A percentile compares a stretch with the other conserved stretches of the same genome.
These are phyloP conservation scores for Rhadina sibilatrix DNA, from an alignment of 2,113 vertebrate species.

Conservation along the genomic window DNA sequence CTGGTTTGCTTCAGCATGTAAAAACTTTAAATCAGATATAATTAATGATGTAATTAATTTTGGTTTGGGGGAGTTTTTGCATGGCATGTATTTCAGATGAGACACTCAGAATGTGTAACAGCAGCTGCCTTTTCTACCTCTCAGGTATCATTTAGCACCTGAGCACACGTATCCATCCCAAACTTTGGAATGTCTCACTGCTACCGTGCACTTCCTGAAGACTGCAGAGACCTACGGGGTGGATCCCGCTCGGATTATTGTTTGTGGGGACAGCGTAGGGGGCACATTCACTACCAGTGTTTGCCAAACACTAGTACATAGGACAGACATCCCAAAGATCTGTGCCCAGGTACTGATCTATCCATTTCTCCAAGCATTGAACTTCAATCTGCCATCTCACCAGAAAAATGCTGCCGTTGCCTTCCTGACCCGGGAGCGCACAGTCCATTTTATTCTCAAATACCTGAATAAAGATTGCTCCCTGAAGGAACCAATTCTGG, in stretches of 20 bases:
- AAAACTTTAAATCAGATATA: background rate
- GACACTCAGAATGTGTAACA: background rate
- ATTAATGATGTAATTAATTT: background rate
- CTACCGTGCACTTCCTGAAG: background rate
- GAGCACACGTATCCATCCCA: background rate
- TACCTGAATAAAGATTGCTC: background rate
- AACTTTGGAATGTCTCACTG: background rate
- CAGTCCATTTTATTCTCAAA: background rate
- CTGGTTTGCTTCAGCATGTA: background rate
- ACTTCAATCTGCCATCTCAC: slow-evolving; percentile 28
- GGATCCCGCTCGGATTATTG: background rate
- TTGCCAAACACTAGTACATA: background rate
- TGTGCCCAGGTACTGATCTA: slow-evolving; percentile 25
- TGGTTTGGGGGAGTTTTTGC: background rate
- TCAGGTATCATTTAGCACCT: slow-evolving; percentile 26
- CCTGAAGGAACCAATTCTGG: background rate
- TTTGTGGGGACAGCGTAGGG: slow-evolving; percentile 10
- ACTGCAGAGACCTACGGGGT: background rate
- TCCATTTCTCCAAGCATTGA: background rate
- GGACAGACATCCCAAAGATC: background rate
- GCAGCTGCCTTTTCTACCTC: background rate
- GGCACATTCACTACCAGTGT: background rate
- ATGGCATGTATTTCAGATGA: background rate
- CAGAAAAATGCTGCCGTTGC: background rate
- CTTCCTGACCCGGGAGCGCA: background rate